phyloP scores from a whole-genome alignment of 1,140 invertebrate species.

The Sycophaga agraensis region DNA sequence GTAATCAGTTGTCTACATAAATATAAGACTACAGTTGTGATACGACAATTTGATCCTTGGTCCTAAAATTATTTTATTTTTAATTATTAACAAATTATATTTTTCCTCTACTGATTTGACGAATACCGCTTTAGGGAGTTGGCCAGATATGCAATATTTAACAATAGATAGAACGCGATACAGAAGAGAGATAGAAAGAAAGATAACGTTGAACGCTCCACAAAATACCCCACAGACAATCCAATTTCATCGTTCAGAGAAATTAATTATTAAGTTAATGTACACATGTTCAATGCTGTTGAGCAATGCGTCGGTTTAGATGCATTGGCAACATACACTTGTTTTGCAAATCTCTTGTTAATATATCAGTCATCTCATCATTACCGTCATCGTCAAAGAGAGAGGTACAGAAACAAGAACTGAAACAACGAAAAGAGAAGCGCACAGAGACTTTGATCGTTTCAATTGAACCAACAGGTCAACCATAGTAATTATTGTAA shows the following conservation, averaged over 20 bases:
- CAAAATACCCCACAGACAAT: slow-evolving; percentile 53
- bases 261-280: slow-evolving; percentile 11
- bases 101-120: slow-evolving; percentile 4
- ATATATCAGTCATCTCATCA: slow-evolving; percentile 23
- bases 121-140: slow-evolving; percentile 58
- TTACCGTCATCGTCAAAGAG: slow-evolving; percentile 41
- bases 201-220: neutral
- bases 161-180: slow-evolving; percentile 12
- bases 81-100: neutral
- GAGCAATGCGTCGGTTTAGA: neutral
- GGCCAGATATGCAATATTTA: slow-evolving; percentile 49
- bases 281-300: slow-evolving; percentile 19
- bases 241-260: slow-evolving; percentile 44
- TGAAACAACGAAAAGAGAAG: slow-evolving; percentile 47
- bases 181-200: slow-evolving; percentile 6
- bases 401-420: slow-evolving; percentile 43
- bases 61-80: neutral
- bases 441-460: slow-evolving; percentile 58
- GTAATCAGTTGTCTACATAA: no score
- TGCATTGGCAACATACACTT: neutral
- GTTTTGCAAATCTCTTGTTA: neutral
- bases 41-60: no score
- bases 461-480: slow-evolving; percentile 55
- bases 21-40: no score
- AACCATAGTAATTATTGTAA: slow-evolving; percentile 20